Evolutionary conservation across 1,140 invertebrate genomes (phyloP).

Genomic region (Dermatophagoides farinae): DNA sequence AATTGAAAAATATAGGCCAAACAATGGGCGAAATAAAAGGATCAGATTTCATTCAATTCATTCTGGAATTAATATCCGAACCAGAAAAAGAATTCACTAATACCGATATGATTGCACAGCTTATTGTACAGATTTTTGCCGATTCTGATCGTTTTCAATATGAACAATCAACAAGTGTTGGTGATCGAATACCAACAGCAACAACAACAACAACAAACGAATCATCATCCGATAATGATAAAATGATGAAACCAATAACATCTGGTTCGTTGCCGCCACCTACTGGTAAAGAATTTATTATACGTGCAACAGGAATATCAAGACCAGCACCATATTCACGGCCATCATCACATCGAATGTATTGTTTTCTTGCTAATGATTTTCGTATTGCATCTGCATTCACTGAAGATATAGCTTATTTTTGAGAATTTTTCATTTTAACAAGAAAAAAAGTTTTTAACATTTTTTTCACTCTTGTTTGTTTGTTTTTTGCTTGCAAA

Average conservation of each 20-base stretch:
- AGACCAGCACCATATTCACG: constrained; percentile 39
- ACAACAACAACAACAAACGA: too few relatives aligned
- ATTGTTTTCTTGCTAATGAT: constrained; percentile 38
- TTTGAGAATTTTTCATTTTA: not conserved
- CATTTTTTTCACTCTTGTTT: not conserved
- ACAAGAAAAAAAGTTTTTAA: too few relatives aligned
- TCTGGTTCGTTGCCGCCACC: not conserved
- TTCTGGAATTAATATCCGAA: constrained; percentile 2
- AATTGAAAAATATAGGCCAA: not conserved
- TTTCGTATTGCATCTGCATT: constrained; percentile 47
- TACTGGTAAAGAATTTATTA: constrained; percentile 38
- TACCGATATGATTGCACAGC: not conserved
- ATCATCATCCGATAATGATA: not conserved
- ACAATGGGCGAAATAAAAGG: not conserved
- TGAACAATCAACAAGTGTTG: constrained; percentile 7
- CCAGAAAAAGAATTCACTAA: not conserved
- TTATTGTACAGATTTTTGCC: constrained; percentile 2
- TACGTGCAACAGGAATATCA: constrained; percentile 34
- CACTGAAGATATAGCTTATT: constrained; percentile 30
- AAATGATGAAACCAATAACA: not conserved
- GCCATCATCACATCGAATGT: constrained; percentile 39
- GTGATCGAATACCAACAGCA: constrained; percentile 6
- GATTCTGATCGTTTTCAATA: constrained; percentile 5
- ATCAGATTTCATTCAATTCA: not conserved
- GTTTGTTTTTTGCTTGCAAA: not conserved